Evolutionary conservation across 2,797 vertebrate species (phyloP).

Genomic region (Picus viridis): DNA sequence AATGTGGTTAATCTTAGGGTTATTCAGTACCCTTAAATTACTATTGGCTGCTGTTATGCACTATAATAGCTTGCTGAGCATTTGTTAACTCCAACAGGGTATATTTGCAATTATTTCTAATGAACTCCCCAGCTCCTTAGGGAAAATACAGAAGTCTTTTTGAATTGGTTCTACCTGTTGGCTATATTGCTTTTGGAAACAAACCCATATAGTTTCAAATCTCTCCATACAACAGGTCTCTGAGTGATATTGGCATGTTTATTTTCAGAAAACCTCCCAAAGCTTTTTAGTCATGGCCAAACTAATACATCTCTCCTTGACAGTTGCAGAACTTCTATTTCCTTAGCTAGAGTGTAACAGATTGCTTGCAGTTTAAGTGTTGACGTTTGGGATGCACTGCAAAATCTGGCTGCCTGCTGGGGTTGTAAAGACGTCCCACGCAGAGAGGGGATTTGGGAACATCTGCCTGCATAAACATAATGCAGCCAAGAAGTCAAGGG

Average conservation of each 20-base stretch:
- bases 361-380: slow-evolving; percentile 58
- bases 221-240: background rate
- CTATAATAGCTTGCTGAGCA: slow-evolving; percentile 49
- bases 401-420: slow-evolving; percentile 65
- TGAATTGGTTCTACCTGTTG: slow-evolving; percentile 48
- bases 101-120: slow-evolving; percentile 50
- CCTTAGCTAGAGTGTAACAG: slow-evolving; percentile 53
- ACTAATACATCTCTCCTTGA: slow-evolving; percentile 66
- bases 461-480: slow-evolving; percentile 52
- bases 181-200: slow-evolving; percentile 41
- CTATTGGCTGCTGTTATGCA: slow-evolving; percentile 6
- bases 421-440: slow-evolving; percentile 59
- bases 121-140: background rate
- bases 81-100: slow-evolving; percentile 60
- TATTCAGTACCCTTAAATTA: slow-evolving; percentile 12
- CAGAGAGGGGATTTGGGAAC: slow-evolving; percentile 60
- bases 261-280: slow-evolving; percentile 60
- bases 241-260: slow-evolving; percentile 48
- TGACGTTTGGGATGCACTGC: slow-evolving; percentile 31
- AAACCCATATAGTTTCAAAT: slow-evolving; percentile 36
- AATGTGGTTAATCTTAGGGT: background rate
- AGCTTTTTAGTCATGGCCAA: slow-evolving; percentile 50
- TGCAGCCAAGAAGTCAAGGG: background rate
- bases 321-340: slow-evolving; percentile 62
- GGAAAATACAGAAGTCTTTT: slow-evolving; percentile 31